phyloP scores from a whole-genome alignment of 2,113 vertebrate species.

The Percopsis transmontana region DNA sequence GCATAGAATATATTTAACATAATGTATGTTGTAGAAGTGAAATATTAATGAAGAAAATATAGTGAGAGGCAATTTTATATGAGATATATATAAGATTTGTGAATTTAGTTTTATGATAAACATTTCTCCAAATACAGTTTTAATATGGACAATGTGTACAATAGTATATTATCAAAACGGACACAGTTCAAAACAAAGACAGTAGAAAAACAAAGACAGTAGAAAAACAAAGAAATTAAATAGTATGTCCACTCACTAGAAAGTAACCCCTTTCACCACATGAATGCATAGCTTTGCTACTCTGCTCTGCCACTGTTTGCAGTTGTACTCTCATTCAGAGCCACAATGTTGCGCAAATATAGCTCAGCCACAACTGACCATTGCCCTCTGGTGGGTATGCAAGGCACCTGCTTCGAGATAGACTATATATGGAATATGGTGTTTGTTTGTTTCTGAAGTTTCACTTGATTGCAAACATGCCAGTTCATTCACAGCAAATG shows the following conservation, averaged over 20 bases:
- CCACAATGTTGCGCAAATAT: slow-evolving; percentile 13
- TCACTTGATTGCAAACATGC: slow-evolving; percentile 7
- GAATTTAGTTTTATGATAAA: background rate
- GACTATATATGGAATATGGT: slow-evolving; percentile 27
- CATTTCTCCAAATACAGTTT: no score
- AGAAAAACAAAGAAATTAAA: background rate
- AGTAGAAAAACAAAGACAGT: background rate
- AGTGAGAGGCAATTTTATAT: slow-evolving; percentile 13
- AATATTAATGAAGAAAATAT: no score
- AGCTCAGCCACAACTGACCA: slow-evolving; percentile 61
- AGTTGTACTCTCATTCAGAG: slow-evolving; percentile 21
- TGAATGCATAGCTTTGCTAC: slow-evolving; percentile 30
- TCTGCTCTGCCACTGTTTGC: slow-evolving; percentile 48
- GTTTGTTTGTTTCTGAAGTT: slow-evolving; percentile 28
- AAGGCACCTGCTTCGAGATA: slow-evolving; percentile 40
- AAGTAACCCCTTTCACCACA: slow-evolving; percentile 12
- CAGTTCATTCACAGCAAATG: background rate
- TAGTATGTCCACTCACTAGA: background rate
- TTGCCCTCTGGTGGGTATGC: slow-evolving; percentile 70
- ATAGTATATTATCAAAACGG: no score
- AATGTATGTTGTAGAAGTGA: background rate
- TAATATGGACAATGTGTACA: no score
- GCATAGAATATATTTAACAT: slow-evolving; percentile 53
- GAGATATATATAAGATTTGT: background rate
- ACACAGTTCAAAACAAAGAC: background rate